Conservation (phyloP, 92 coral and sea anemone genomes). For the Zoanthus gigantus region DNA sequence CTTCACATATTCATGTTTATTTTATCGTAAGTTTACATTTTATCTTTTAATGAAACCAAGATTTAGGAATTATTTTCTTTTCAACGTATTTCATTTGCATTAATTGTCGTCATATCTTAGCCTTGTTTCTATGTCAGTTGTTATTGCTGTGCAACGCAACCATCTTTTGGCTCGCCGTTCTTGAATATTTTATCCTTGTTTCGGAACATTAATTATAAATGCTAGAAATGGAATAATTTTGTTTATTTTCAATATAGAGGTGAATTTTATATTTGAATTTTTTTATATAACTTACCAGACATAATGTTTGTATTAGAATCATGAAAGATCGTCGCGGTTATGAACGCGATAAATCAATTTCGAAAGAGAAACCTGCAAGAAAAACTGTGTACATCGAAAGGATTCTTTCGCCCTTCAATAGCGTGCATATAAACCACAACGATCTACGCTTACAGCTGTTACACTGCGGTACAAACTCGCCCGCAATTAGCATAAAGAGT, state of each 20-base stretch:
- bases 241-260: not conserved
- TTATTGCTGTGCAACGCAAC: slow-evolving; percentile 18
- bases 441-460: too few species aligned
- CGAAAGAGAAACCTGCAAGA: too few species aligned
- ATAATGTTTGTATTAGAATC: not conserved
- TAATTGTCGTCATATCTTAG: not conserved
- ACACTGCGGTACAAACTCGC: too few species aligned
- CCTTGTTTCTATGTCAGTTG: not conserved
- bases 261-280: not conserved
- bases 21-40: not conserved
- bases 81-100: not conserved
- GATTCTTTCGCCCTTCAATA: too few species aligned
- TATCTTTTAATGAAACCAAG: not conserved
- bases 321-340: too few species aligned
- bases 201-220: slow-evolving; percentile 3
- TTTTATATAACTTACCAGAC: not conserved
- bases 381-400: too few species aligned
- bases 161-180: not conserved
- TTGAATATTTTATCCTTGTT: not conserved
- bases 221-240: not conserved
- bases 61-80: not conserved
- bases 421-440: too few species aligned
- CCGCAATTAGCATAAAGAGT: too few species aligned
- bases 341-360: too few species aligned
- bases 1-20: not conserved